Evolutionary conservation across 2,113 vertebrate genomes (phyloP), one percentile per base, ranked within the genome.

Genomic region (Perognathus longimembris): DNA sequence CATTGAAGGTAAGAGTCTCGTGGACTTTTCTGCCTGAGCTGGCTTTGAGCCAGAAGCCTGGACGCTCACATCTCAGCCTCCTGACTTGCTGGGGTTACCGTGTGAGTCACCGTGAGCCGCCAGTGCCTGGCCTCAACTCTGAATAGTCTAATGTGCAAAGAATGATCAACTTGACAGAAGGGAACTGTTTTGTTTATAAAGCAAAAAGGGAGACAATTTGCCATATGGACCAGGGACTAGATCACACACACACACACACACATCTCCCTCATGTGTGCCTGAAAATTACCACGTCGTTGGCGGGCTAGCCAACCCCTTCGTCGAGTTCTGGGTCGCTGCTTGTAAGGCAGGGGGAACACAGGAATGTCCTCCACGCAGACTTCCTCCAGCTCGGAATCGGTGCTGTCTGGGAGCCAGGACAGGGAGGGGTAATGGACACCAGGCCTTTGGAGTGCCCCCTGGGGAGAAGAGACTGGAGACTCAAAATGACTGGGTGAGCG

Each of bases 311-410:
- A 96, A 15, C 88, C 93, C 14, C 83, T 90, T 78, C 85, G 90
- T 3, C 30, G 67, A 66, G 36, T 82, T 69, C 76, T 10, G 0
- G 7, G 73, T 73, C 63, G 78, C 6, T 95, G 88, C 71, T 89
- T 96, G 26, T 82, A 85, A 50, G 90, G 79, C 50, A 6, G n/a
- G 0, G 73, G 54, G 64, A 22, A 63, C 74, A 71, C 22, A 0
- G 73, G 61, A 42, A 93, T 78, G n/a, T 97, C 94, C 73, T 96
- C 97, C 89, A 97, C 14, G 6, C 80, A 91, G 18, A 96, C 91
- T 90, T 97, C 96, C 34, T 88, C 66, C 73, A 76, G 32, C 17
- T 71, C 59, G 4, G 80, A 70, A 40, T 96, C 93, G 0, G 78
- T 96, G 78, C 30, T 54, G 6, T 92, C 97, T 96, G 74, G 45